Evolutionary conservation across 92 coral and sea anemone species (phyloP).

Genomic region (Epizoanthus rinbou): DNA sequence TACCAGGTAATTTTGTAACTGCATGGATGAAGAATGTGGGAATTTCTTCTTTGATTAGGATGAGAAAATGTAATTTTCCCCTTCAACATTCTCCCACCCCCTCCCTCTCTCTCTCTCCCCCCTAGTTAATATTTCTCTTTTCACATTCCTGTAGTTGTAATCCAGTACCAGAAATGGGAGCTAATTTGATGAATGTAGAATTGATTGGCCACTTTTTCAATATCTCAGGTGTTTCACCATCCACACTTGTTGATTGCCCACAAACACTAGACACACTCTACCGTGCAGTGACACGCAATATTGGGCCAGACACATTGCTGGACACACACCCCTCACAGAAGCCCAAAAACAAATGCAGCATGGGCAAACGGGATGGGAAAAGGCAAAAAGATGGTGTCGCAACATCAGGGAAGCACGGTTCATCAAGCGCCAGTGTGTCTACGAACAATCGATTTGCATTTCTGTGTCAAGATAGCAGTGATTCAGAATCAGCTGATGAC

Average conservation of each 20-base stretch:
- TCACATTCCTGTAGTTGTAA: no score
- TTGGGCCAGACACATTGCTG: neutral
- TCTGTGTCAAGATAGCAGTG: neutral
- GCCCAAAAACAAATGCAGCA: neutral
- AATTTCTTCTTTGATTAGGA: no score
- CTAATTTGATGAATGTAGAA: no score
- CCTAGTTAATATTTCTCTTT: no score
- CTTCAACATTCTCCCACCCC: no score
- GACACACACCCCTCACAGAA: neutral
- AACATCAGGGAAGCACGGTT: neutral
- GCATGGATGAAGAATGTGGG: no score
- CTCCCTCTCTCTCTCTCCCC: no score
- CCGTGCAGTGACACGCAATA: neutral
- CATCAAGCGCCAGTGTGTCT: neutral
- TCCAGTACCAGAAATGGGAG: no score
- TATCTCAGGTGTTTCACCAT: neutral
- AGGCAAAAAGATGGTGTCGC: neutral
- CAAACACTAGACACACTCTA: neutral
- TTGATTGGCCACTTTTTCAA: no score
- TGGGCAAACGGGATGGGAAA: neutral
- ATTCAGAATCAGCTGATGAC: no score
- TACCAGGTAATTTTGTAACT: no score
- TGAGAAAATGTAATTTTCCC: no score
- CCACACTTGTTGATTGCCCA: constrained; percentile 19
- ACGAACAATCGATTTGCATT: constrained; percentile 19